Evolutionary conservation across 2,888 invertebrate species (phyloP).

Genomic region (Hirtodrosophila alboralis): DNA sequence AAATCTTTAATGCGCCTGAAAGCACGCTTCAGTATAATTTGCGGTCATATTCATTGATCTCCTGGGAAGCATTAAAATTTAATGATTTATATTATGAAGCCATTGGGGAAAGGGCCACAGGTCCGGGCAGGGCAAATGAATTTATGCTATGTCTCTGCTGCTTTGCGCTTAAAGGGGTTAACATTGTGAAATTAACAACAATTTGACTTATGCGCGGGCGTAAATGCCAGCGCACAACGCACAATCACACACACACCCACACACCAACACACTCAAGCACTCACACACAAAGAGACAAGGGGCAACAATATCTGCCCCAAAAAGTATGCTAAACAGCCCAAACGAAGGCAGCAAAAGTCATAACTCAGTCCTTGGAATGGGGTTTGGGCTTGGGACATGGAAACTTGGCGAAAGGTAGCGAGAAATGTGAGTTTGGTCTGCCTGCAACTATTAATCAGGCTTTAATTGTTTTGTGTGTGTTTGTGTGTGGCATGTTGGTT

Average conservation of each 20-base stretch:
- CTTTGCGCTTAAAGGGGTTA: slow-evolving; percentile 67
- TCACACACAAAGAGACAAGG: slow-evolving; percentile 7
- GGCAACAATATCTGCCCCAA: slow-evolving; percentile 53
- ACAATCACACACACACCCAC: slow-evolving; percentile 4
- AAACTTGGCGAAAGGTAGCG: slow-evolving; percentile 73
- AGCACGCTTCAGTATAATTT: slow-evolving; percentile 81
- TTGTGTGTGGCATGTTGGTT: slow-evolving; percentile 44
- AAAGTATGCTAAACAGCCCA: slow-evolving; percentile 75
- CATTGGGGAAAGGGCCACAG: slow-evolving; percentile 6
- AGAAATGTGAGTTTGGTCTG: slow-evolving; percentile 58
- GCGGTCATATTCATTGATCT: slow-evolving; percentile 83
- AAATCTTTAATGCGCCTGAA: slow-evolving; percentile 73
- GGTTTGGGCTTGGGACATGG: slow-evolving; percentile 6
- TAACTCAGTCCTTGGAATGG: slow-evolving; percentile 57
- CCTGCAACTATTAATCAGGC: slow-evolving; percentile 80
- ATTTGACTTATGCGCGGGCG: slow-evolving; percentile 74
- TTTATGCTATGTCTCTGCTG: slow-evolving; percentile 72
- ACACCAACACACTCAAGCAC: slow-evolving; percentile 1
- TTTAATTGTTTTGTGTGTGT: slow-evolving; percentile 71
- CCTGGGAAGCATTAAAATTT: slow-evolving; percentile 83
- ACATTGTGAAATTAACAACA: slow-evolving; percentile 76
- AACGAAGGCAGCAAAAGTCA: slow-evolving; percentile 73
- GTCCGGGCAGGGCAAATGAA: slow-evolving; percentile 54
- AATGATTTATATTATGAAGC: slow-evolving; percentile 79
- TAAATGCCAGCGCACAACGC: slow-evolving; percentile 25